A percentile compares a stretch with the other conserved stretches of the same genome.
Evolutionary conservation across 1,140 invertebrate genomes (phyloP).

Genomic region (Magallana ariakensis): DNA sequence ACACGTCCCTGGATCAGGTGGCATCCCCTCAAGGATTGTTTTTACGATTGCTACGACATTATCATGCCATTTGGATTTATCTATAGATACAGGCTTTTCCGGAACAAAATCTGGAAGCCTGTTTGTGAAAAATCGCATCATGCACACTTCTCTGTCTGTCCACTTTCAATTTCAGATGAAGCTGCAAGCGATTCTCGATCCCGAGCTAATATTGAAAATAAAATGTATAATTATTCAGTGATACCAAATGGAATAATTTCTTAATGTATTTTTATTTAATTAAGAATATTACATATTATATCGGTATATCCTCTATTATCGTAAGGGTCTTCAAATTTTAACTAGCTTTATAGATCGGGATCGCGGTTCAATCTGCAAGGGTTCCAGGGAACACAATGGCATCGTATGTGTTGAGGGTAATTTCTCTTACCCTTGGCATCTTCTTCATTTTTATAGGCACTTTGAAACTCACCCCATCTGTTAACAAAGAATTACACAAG

Average conservation of each 20-base stretch:
- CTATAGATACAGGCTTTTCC: conserved; percentile 60
- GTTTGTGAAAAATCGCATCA: conserved; percentile 77
- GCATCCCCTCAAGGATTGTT: conserved; percentile 64
- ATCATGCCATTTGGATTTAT: conserved; percentile 67
- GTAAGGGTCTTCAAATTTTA: too few species aligned
- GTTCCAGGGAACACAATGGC: conserved; percentile 61
- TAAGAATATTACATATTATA: too few species aligned
- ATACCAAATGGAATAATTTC: too few species aligned
- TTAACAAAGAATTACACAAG: conserved; percentile 97
- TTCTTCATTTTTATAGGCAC: conserved; percentile 97
- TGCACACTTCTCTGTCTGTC: background rate
- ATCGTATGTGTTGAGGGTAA: conserved; percentile 88
- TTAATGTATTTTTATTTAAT: too few species aligned
- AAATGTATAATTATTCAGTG: background rate
- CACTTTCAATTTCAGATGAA: background rate
- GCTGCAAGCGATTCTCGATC: background rate
- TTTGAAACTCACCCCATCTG: conserved; percentile 93
- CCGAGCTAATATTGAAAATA: background rate
- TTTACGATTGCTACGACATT: conserved; percentile 58
- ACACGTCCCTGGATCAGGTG: conserved; percentile 69
- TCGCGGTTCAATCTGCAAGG: background rate
- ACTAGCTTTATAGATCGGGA: background rate
- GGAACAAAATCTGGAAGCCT: conserved; percentile 69
- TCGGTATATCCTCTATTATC: too few species aligned
- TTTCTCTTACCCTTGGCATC: conserved; percentile 93